Evolutionary conservation across 2,888 invertebrate genomes (phyloP), one percentile per base, ranked within the genome.

Genomic region (Unio pictorum): DNA sequence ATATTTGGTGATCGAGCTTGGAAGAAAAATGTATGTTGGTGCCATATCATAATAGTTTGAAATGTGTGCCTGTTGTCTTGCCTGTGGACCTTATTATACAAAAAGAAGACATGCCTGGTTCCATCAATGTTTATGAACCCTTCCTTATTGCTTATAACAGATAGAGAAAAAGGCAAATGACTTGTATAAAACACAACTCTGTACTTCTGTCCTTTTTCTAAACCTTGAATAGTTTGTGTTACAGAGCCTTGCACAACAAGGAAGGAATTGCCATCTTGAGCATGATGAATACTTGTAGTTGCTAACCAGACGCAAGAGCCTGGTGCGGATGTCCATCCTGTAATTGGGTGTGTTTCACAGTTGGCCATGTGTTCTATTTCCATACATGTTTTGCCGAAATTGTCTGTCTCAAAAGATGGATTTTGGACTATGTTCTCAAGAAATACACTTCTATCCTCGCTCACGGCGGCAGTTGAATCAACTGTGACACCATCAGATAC

Each of bases 1-100:
- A 63, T 23, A 20, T n/a, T 55, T 26, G 45, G 30, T 17, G 45
- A 55, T 28, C 45, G 17, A 11, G 58, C 17, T 30, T 62, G 30
- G 23, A 75, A 70, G 54, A 55, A 71, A 68, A 68, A 75, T 3
- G 61, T 28, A 68, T 75, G 75, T 59, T 75, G 64, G 23, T 75
- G 75, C 75, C 75, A 75, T 1, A 59, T 55, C 18, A 68, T 55
- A 11, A 59, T 45, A 4, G 15, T 45, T 0, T 45, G 0, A 45
- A 15, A 45, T 45, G 45, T 45, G 3, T 45, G 45, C 45, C 45
- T 45, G 45, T 45, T 30, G 30, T 64, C 64, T 5, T n/a, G 4
- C 11, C 61, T 45, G 1, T 56, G 34, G 7, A 70, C 68, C 56
- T 68, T 75, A 34, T 58, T 72, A 55, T 75, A 71, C 20, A 72